Evolutionary conservation across 2,888 invertebrate species (phyloP), one percentile per base, ranked within the genome.

Genomic region (Dastarcus helophoroides): DNA sequence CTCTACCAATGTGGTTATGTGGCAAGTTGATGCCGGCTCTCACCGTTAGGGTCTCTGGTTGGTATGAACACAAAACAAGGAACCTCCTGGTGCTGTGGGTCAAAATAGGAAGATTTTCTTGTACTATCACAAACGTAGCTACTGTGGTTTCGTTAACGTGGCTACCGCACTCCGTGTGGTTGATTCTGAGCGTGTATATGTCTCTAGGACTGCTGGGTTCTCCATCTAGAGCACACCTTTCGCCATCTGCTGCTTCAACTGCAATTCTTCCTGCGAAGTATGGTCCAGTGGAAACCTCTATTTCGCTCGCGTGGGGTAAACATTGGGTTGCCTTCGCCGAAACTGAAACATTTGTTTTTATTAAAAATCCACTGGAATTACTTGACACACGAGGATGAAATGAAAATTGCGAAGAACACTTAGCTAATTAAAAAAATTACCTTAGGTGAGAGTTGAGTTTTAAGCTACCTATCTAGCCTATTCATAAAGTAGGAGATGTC

Each of bases 241-340:
- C 74, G 2, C 77, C 77, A 50, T 79, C 78, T 1, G 73, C 70
- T 1, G 79, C 75, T 53, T 79, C 79, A 2, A 79, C 79, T 1
- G 77, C 78, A 36, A 85, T 82, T 36, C 80, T 70, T 2, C 84
- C 84, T 1, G 76, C 80, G 54, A 85, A 85, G 52, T 73, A 75
- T 0, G 84, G 85, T 1, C 85, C 85, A 1, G 84, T 85, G 8
- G 81, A 76, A 4, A 85, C 82, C 57, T 82, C 79, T 28, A 85
- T 83, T 54, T 84, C 83, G 28, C 82, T 83, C 21, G 79, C 79
- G 43, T 82, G 78, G 1, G 82, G 80, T 35, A 84, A 58, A 47
- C 85, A 85, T 54, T 79, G 76, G 0, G 80, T 83, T 3, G 83
- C 83, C 44, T 76, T 71, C 0, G 84, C 84, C 41, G 83, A 80